These are phyloP conservation scores for Schlechtendalia chinensis DNA, from an alignment of 1,140 invertebrate species.

Conservation along the genomic window DNA sequence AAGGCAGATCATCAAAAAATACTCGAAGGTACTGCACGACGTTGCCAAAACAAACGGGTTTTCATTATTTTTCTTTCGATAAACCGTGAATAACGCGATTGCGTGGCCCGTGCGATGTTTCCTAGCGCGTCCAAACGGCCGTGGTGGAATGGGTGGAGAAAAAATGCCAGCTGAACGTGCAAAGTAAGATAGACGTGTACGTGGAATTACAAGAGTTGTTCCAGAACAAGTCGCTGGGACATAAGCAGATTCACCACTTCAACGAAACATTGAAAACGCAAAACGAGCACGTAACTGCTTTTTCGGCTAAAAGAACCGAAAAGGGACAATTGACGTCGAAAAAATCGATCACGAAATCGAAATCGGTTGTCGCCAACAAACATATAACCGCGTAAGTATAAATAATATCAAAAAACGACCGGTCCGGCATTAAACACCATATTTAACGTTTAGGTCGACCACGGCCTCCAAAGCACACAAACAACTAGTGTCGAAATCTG, in stretches of 20 bases:
- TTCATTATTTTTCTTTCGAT: too few species aligned
- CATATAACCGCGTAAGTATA: neutral
- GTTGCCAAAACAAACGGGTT: too few species aligned
- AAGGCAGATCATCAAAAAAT: slow-evolving; percentile 10
- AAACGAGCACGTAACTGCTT: too few species aligned
- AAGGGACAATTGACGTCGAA: neutral
- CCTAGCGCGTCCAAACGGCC: neutral
- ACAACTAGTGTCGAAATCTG: neutral
- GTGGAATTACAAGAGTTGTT: slow-evolving; percentile 32
- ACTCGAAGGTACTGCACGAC: slow-evolving; percentile 1
- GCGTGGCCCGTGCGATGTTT: too few species aligned
- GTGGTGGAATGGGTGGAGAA: neutral
- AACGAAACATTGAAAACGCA: neutral
- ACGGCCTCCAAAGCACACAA: too few species aligned
- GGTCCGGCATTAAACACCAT: neutral
- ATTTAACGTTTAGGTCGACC: neutral
- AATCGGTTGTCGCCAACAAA: neutral
- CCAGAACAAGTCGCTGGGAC: neutral
- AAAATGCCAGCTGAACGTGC: neutral
- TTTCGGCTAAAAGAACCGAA: neutral
- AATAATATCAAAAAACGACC: too few species aligned
- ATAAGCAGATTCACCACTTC: neutral
- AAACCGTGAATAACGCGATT: too few species aligned
- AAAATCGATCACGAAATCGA: neutral
- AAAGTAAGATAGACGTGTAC: neutral